Evolutionary conservation across 2,888 invertebrate genomes (phyloP).

Genomic region (Athrips mouffetella): DNA sequence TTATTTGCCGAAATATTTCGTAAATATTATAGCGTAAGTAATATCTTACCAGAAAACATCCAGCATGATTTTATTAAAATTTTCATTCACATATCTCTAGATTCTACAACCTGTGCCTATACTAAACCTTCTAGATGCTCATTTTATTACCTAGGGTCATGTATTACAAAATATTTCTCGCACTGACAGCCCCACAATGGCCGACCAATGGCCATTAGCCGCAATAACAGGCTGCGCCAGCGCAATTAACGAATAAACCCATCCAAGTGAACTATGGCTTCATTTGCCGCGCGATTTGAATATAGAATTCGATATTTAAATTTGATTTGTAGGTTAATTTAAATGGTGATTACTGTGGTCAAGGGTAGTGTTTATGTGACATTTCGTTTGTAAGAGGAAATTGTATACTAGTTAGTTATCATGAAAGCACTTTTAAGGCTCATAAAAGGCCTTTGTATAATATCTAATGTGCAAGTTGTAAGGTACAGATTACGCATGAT

Average conservation of each 20-base stretch:
- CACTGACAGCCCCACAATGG: conserved; percentile 29
- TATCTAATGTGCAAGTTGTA: neutral
- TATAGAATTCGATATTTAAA: neutral
- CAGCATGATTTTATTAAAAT: no score
- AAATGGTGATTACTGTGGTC: no score
- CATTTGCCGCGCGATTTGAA: conserved; percentile 40
- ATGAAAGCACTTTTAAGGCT: neutral
- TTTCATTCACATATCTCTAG: neutral
- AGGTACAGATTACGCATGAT: neutral
- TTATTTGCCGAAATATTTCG: no score
- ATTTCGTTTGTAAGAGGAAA: no score
- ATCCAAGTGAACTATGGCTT: conserved; percentile 47
- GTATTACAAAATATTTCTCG: conserved; percentile 39
- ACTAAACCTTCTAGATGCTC: conserved; percentile 8
- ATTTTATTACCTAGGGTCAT: conserved; percentile 28
- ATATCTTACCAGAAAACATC: no score
- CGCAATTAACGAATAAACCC: conserved; percentile 57
- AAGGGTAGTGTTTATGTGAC: no score
- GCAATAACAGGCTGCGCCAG: conserved; percentile 40
- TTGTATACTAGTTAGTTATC: no score
- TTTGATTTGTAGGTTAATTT: neutral
- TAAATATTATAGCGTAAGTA: no score
- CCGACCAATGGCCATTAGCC: conserved; percentile 23
- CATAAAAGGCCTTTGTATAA: neutral
- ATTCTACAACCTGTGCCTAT: neutral